Evolutionary conservation across 2,888 invertebrate species (phyloP).

Genomic region (Tuberolachnus salignus): DNA sequence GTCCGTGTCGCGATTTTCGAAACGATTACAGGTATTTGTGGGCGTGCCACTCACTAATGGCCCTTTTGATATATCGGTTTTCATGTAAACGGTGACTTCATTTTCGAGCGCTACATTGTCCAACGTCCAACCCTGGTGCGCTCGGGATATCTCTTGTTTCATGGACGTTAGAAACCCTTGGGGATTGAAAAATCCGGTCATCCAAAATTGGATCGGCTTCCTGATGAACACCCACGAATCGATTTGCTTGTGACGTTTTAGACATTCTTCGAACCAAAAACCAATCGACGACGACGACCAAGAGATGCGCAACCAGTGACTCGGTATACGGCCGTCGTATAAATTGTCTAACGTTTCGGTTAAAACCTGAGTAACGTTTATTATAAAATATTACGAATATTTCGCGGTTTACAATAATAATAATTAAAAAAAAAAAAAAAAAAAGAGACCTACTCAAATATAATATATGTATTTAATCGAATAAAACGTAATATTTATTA

Average conservation of each 20-base stretch:
- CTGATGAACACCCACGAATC: slow-evolving; percentile 82
- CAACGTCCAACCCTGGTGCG: slow-evolving; percentile 95
- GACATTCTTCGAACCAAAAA: slow-evolving; percentile 95
- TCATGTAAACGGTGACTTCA: slow-evolving; percentile 82
- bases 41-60: slow-evolving; percentile 75
- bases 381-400: too few relatives aligned
- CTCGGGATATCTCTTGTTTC: slow-evolving; percentile 96
- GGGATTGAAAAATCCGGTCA: slow-evolving; percentile 98
- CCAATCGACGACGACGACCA: slow-evolving; percentile 97
- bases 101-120: slow-evolving; percentile 95
- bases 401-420: too few relatives aligned
- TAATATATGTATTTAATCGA: neutral
- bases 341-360: slow-evolving; percentile 90
- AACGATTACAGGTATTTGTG: neutral
- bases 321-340: slow-evolving; percentile 94
- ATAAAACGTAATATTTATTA: neutral
- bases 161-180: slow-evolving; percentile 96
- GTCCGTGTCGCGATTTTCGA: neutral
- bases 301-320: slow-evolving; percentile 87
- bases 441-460: too few relatives aligned
- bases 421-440: too few relatives aligned
- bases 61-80: slow-evolving; percentile 87
- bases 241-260: slow-evolving; percentile 90
- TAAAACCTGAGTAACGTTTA: slow-evolving; percentile 77
- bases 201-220: slow-evolving; percentile 89